Base-by-base conservation (phyloP, 2,113 vertebrate species). In the Callospermophilus lateralis region DNA sequence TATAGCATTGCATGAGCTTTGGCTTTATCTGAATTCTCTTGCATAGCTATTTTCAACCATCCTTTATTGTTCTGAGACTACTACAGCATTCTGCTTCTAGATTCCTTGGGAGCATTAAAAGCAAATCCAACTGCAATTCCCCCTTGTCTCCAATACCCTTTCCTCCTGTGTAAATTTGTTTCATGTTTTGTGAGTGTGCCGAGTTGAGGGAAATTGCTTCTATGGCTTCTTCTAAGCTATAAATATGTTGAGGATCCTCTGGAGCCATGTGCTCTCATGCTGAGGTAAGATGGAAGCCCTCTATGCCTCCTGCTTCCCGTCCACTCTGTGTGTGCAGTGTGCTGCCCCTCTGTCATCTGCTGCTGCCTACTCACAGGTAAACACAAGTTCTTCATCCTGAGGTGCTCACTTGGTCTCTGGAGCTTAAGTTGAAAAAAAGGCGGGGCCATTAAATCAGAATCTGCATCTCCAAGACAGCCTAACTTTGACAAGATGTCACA, bases 31-130 rank as follows among this genome's bases (percentile, higher is more conserved):
- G 63, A 51, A 48, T 96, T 86, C 55, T 65, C 48, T 83, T 34
- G 45, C 34, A 37, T 48, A 51, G 30, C 72, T 65, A 37, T 90
- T 97, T 96, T 74, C 34, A 77, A 37, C 28, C 26, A 65, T 6
- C 1, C 51, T 37, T 90, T 70, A 34, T 92, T 97, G 73, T 84
- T 73, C 84, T 55, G 79, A 70, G 22, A 83, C 72, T 32, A 84
- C 84, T 67, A 22, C 30, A 74, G 34, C 73, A 81, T 81, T 81
- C 67, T 80, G 84, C 34, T 84, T 65, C 73, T 72, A 9, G 72
- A 68, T 92, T 94, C 30, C 48, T 80, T 61, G 32, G 48, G 55
- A 87, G 42, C 55, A 32, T 94, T 93, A 28, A 86, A 97, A 93
- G 65, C 11, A 0, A 58, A 67, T 28, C 37, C 34, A 81, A n/a